These are phyloP conservation scores for Mormyrus hasselquistii DNA, from an alignment of 2,797 vertebrate species.

Conservation along the genomic window DNA sequence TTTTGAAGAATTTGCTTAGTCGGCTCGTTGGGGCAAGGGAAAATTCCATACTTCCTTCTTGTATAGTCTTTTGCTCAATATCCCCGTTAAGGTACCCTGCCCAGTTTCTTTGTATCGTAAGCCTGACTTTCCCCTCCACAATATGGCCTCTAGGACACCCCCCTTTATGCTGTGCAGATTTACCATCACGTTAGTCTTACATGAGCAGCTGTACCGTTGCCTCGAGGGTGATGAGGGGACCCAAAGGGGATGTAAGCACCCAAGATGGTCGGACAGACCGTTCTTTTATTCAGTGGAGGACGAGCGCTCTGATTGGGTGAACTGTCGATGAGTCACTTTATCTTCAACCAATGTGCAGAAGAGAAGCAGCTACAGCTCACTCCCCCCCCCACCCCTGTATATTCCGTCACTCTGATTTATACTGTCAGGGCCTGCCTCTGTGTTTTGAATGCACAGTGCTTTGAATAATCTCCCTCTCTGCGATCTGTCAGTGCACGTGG, in stretches of 20 bases:
- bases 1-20: not conserved
- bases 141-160: not conserved
- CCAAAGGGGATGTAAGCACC: not conserved
- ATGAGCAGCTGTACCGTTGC: constrained; percentile 1
- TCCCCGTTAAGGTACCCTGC: not conserved
- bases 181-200: not conserved
- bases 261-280: not conserved
- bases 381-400: not conserved
- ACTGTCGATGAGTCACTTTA: not conserved
- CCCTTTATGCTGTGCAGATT: not conserved
- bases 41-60: not conserved
- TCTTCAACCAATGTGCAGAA: not conserved
- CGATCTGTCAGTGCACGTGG: constrained; percentile 5
- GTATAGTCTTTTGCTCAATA: not conserved
- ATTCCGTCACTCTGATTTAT: constrained; percentile 22
- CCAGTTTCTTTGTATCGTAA: not conserved
- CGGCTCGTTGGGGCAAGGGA: not conserved
- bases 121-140: not conserved
- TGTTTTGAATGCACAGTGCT: constrained; percentile 19
- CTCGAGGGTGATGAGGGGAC: not conserved
- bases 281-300: not conserved
- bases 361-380: not conserved
- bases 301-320: not conserved
- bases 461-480: constrained; percentile 15
- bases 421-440: constrained; percentile 22